Evolutionary conservation across 2,888 invertebrate species (phyloP).

Genomic region (Cerastis rubricosa): DNA sequence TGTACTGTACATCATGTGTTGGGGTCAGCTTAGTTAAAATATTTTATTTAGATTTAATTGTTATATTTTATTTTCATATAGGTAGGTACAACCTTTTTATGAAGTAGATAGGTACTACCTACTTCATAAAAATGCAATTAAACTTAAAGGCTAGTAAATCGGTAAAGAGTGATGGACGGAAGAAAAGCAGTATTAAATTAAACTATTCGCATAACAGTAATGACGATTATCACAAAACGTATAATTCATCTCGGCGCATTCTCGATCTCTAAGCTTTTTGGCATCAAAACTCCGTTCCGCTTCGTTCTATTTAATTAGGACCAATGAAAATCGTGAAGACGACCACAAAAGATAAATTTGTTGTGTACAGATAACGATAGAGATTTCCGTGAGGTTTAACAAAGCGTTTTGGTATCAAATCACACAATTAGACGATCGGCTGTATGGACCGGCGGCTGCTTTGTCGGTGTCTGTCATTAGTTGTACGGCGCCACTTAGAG

Average conservation of each 20-base stretch:
- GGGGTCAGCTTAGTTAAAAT: neutral
- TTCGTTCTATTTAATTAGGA: constrained; percentile 78
- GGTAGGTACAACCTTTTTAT: no score
- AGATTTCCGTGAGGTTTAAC: constrained; percentile 86
- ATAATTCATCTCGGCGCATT: constrained; percentile 44
- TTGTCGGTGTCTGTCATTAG: constrained; percentile 88
- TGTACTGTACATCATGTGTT: no score
- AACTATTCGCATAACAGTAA: constrained; percentile 42
- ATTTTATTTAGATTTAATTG: no score
- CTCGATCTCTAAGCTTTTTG: constrained; percentile 53
- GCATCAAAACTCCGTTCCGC: constrained; percentile 62
- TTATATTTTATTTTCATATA: no score
- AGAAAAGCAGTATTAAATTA: constrained; percentile 17
- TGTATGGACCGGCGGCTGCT: constrained; percentile 82
- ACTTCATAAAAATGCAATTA: no score
- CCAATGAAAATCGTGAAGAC: constrained; percentile 70
- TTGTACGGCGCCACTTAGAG: constrained; percentile 72
- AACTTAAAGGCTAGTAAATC: neutral
- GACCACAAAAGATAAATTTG: constrained; percentile 87
- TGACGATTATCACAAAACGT: constrained; percentile 40
- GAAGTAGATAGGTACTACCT: no score
- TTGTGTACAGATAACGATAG: constrained; percentile 84
- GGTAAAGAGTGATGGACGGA: constrained; percentile 1
- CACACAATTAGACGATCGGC: constrained; percentile 90
- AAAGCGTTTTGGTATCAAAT: constrained; percentile 90